These are phyloP conservation scores for Thumatha senex DNA, from an alignment of 2,888 invertebrate species.

Conservation along the genomic window DNA sequence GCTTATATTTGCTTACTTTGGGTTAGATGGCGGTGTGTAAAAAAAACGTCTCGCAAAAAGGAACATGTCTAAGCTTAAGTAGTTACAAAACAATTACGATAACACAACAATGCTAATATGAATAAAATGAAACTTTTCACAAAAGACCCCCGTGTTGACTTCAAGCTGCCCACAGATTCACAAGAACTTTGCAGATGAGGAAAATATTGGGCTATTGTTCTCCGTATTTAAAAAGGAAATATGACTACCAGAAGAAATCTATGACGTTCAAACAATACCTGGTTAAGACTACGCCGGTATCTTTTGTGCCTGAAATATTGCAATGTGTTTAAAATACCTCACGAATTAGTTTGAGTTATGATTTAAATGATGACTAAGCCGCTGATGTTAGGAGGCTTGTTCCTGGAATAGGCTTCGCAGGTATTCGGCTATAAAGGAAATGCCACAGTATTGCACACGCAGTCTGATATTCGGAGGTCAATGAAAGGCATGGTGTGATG, in stretches of 20 bases:
- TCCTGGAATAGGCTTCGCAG: constrained; percentile 57
- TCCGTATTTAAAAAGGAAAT: constrained; percentile 18
- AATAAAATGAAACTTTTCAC: neutral
- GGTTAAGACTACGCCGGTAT: constrained; percentile 11
- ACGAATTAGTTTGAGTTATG: constrained; percentile 45
- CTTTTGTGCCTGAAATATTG: constrained; percentile 14
- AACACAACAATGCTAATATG: too few species aligned
- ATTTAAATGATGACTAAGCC: constrained; percentile 65
- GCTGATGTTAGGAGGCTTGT: constrained; percentile 47
- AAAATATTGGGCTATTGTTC: constrained; percentile 29
- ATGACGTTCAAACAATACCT: constrained; percentile 9
- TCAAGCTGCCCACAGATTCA: constrained; percentile 6
- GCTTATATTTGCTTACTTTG: too few species aligned
- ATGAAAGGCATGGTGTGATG: constrained; percentile 10
- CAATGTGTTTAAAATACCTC: constrained; percentile 33
- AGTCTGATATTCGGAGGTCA: constrained; percentile 26
- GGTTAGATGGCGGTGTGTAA: too few species aligned
- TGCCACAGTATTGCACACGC: constrained; percentile 43
- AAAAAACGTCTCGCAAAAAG: too few species aligned
- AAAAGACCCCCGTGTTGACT: constrained; percentile 1
- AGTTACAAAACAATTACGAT: too few species aligned
- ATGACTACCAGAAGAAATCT: neutral
- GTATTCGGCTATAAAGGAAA: constrained; percentile 56
- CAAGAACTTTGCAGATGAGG: constrained; percentile 15
- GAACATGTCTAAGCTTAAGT: too few species aligned